Percentiles rank a stretch among this genome's conserved stretches.
These are phyloP conservation scores for Tyrophagus putrescentiae DNA, from an alignment of 1,140 invertebrate species.

Conservation along the genomic window DNA sequence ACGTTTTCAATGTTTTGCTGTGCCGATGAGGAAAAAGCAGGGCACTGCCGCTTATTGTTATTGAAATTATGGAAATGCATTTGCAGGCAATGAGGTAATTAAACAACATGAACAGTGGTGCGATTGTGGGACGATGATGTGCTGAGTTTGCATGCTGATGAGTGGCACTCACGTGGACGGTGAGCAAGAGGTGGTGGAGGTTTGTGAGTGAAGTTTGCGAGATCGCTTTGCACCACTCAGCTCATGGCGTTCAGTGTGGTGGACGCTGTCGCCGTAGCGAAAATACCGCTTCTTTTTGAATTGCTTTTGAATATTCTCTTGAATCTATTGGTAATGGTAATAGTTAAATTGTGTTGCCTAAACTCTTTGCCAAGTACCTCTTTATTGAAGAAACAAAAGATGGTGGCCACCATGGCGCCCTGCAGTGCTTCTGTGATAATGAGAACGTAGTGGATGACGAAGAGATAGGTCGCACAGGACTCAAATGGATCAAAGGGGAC, in stretches of 20 bases:
- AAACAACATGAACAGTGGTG: not conserved
- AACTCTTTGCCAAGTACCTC: conserved; percentile 35
- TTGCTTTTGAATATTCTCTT: conserved; percentile 1
- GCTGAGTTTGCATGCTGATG: too few relatives aligned
- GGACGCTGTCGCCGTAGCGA: not conserved
- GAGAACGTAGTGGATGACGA: conserved; percentile 36
- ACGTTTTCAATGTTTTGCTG: too few relatives aligned
- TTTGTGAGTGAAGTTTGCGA: too few relatives aligned
- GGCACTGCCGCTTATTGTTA: too few relatives aligned
- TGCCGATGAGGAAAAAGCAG: too few relatives aligned
- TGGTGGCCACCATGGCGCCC: conserved; percentile 34
- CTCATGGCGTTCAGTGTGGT: not conserved
- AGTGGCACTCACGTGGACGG: too few relatives aligned
- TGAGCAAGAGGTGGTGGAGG: too few relatives aligned
- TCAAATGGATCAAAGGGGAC: conserved; percentile 30
- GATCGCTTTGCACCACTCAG: too few relatives aligned
- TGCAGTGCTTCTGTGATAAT: conserved; percentile 31
- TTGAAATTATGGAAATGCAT: too few relatives aligned
- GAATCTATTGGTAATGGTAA: not conserved
- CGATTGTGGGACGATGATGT: too few relatives aligned
- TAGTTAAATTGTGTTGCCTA: not conserved
- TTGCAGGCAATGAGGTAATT: too few relatives aligned
- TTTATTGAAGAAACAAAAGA: conserved; percentile 41
- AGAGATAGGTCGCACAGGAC: conserved; percentile 33
- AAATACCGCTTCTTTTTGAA: not conserved